phyloP scores from a whole-genome alignment of 1,140 invertebrate species.

The Trachelipus rathkii region DNA sequence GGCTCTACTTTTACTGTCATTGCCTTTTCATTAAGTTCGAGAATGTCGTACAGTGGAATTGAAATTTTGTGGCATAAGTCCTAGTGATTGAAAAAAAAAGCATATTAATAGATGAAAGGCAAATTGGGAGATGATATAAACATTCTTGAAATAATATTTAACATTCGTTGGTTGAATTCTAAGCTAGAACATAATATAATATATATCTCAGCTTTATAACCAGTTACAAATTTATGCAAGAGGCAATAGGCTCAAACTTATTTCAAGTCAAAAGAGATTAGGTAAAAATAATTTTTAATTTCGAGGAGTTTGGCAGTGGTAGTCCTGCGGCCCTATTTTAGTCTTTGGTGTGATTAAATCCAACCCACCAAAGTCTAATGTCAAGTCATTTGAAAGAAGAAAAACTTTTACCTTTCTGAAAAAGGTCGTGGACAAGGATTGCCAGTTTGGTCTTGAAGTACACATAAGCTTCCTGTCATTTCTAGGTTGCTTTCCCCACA shows the following conservation, averaged over 20 bases:
- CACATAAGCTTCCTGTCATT: slow-evolving; percentile 58
- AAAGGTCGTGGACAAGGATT: slow-evolving; percentile 63
- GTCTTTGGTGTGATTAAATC: no score
- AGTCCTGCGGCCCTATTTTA: not conserved
- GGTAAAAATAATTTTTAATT: not conserved
- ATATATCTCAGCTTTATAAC: no score
- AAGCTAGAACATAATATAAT: no score
- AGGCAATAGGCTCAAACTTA: no score
- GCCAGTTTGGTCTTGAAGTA: slow-evolving; percentile 64
- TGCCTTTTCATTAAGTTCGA: slow-evolving; percentile 53
- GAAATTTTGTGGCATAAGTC: slow-evolving; percentile 60
- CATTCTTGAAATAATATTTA: no score
- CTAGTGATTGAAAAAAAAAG: slow-evolving; percentile 35
- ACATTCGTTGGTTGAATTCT: no score
- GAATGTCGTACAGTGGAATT: slow-evolving; percentile 58
- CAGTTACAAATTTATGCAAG: no score
- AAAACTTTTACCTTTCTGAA: slow-evolving; percentile 55
- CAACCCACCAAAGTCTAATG: no score
- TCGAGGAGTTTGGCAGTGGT: not conserved
- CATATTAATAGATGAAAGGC: no score
- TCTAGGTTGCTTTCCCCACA: slow-evolving; percentile 58
- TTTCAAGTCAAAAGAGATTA: not conserved
- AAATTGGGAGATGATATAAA: no score
- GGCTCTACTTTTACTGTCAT: slow-evolving; percentile 55
- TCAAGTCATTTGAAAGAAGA: not conserved